These are phyloP conservation scores for Sylvia atricapilla DNA, from an alignment of 2,113 vertebrate genomes.

Conservation along the genomic window DNA sequence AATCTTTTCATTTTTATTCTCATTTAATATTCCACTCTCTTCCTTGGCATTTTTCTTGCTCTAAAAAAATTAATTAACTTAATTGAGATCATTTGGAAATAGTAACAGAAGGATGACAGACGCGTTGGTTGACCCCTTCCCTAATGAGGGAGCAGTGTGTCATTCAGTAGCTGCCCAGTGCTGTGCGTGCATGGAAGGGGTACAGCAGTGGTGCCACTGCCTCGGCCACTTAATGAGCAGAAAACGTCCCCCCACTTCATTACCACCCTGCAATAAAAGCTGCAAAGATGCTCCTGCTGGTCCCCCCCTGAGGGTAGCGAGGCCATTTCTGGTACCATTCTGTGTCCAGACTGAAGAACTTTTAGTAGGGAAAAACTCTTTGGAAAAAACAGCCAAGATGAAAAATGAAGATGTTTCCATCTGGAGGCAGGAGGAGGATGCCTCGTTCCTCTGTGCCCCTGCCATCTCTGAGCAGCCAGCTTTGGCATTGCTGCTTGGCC, in stretches of 20 bases:
- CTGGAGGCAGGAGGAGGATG: not conserved
- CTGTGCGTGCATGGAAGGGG: accelerated
- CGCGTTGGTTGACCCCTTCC: not conserved
- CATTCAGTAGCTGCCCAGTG: slow-evolving; percentile 5
- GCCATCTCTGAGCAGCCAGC: not conserved
- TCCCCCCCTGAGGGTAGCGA: accelerated
- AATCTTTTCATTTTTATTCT: not conserved
- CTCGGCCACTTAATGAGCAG: not conserved
- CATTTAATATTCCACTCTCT: not conserved
- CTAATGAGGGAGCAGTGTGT: slow-evolving; percentile 33
- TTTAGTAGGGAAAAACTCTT: not conserved
- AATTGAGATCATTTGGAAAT: slow-evolving; percentile 49
- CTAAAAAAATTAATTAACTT: slow-evolving; percentile 43
- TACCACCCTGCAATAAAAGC: not conserved
- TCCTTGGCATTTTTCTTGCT: not conserved
- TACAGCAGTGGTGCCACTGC: not conserved
- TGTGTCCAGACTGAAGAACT: not conserved
- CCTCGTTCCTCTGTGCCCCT: not conserved
- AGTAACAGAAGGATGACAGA: slow-evolving; percentile 45
- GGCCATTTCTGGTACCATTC: not conserved
- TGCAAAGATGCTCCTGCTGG: not conserved
- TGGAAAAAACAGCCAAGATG: not conserved
- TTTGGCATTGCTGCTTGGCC: not conserved
- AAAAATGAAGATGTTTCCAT: not conserved
- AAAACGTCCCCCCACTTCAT: not conserved